phyloP scores from a whole-genome alignment of 2,888 invertebrate genomes.

The Stenodema calcarata region DNA sequence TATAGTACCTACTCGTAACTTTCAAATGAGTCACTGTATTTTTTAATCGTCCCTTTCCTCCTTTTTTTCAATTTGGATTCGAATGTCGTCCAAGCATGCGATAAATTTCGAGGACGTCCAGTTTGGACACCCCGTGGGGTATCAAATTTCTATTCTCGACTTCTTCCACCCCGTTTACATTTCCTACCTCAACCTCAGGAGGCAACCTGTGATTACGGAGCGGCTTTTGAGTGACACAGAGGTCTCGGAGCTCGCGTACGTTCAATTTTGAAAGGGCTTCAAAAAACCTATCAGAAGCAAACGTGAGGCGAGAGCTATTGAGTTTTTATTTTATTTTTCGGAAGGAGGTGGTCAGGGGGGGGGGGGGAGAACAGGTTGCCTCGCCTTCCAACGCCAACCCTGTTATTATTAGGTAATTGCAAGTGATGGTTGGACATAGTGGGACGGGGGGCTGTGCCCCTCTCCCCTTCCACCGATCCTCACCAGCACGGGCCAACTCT shows the following conservation, averaged over 20 bases:
- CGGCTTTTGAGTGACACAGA: not conserved
- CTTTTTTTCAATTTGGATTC: not conserved
- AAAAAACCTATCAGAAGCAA: slow-evolving; percentile 26
- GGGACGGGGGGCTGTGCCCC: not conserved
- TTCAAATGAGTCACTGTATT: too few relatives aligned
- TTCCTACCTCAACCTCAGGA: not conserved
- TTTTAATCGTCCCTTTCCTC: too few relatives aligned
- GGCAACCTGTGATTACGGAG: not conserved
- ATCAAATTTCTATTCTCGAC: not conserved
- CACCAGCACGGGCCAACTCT: not conserved
- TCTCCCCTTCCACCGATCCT: not conserved
- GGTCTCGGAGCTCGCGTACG: not conserved
- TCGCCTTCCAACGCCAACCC: slow-evolving; percentile 20
- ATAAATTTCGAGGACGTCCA: not conserved
- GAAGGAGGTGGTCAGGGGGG: not conserved
- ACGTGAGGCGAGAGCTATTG: slow-evolving; percentile 28
- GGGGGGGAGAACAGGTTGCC: slow-evolving; percentile 16
- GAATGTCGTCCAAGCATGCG: not conserved
- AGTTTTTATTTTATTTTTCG: slow-evolving; percentile 17
- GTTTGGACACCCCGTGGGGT: not conserved
- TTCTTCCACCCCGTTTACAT: not conserved
- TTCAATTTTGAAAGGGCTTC: not conserved
- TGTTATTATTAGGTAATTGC: slow-evolving; percentile 33
- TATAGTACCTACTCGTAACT: too few relatives aligned
- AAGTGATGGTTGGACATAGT: not conserved